Evolutionary conservation across 2,797 vertebrate genomes (phyloP).

Genomic region (Labroides dimidiatus): DNA sequence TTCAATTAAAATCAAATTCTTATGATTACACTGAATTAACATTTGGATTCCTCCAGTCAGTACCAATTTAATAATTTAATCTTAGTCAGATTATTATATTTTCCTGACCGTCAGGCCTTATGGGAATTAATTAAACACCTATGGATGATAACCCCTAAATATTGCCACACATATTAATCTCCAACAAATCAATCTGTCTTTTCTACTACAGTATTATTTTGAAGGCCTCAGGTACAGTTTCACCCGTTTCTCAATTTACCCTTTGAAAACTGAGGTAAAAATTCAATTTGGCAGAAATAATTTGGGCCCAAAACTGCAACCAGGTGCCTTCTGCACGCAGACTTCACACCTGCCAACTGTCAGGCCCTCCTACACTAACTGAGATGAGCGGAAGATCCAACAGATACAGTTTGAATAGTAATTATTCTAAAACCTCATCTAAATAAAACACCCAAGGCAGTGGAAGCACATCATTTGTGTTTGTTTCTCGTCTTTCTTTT

Average conservation of each 20-base stretch:
- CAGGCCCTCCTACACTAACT: neutral
- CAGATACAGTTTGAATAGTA: neutral
- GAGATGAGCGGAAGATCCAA: slow-evolving; percentile 7
- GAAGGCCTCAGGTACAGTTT: neutral
- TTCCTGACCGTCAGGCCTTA: neutral
- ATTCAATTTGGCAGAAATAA: neutral
- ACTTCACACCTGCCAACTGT: neutral
- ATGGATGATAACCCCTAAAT: neutral
- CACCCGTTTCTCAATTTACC: neutral
- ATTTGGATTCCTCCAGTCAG: neutral
- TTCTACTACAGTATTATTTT: neutral
- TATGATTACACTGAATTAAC: neutral
- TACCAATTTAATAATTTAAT: neutral
- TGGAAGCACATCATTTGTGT: neutral
- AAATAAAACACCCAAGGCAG: neutral
- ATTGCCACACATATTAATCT: neutral
- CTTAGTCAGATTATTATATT: neutral
- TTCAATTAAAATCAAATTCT: neutral
- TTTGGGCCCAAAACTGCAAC: neutral
- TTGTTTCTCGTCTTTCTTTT: neutral
- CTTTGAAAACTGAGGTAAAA: neutral
- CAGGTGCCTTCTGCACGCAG: neutral
- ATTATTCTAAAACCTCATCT: neutral
- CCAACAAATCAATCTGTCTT: neutral
- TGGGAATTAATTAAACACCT: neutral